A percentile compares a stretch with the other conserved stretches of the same genome.
phyloP scores from a whole-genome alignment of 2,797 vertebrate species.

The Gobionotothen gibberifrons region DNA sequence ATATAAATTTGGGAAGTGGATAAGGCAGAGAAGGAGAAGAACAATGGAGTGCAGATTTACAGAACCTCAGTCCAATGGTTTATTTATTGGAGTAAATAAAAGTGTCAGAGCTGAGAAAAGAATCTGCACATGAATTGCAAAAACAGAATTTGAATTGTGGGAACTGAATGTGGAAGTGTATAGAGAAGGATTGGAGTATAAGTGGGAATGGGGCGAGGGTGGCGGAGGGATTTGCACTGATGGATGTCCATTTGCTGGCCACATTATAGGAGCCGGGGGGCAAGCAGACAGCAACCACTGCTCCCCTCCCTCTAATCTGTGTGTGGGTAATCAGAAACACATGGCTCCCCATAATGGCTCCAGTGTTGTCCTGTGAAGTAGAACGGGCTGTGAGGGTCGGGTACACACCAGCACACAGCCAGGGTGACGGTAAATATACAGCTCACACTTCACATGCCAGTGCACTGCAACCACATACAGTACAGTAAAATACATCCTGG shows the following conservation, averaged over 20 bases:
- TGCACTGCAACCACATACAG: not conserved
- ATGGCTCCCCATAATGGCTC: conserved; percentile 81
- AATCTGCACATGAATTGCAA: too few relatives aligned
- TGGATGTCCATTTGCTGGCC: conserved; percentile 73
- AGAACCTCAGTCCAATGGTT: too few relatives aligned
- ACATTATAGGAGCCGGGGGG: conserved; percentile 71
- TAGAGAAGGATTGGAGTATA: conserved; percentile 23
- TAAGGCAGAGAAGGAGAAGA: not conserved
- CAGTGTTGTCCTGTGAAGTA: conserved; percentile 69
- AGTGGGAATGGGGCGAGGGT: conserved; percentile 35
- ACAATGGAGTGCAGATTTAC: too few relatives aligned
- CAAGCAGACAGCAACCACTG: conserved; percentile 72
- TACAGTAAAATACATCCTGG: not conserved
- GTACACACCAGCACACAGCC: conserved; percentile 46
- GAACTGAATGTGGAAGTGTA: too few relatives aligned
- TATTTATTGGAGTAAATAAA: too few relatives aligned
- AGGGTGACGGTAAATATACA: conserved; percentile 24
- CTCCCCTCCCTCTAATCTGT: conserved; percentile 80
- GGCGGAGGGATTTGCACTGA: conserved; percentile 53
- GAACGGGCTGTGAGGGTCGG: conserved; percentile 60
- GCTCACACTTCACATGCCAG: conserved; percentile 38
- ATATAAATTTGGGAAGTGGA: conserved; percentile 14
- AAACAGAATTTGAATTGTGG: too few relatives aligned
- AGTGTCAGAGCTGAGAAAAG: too few relatives aligned
- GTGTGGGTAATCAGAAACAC: conserved; percentile 84